phyloP scores from a whole-genome alignment of 2,888 invertebrate genomes.

The Panzeria rudis region DNA sequence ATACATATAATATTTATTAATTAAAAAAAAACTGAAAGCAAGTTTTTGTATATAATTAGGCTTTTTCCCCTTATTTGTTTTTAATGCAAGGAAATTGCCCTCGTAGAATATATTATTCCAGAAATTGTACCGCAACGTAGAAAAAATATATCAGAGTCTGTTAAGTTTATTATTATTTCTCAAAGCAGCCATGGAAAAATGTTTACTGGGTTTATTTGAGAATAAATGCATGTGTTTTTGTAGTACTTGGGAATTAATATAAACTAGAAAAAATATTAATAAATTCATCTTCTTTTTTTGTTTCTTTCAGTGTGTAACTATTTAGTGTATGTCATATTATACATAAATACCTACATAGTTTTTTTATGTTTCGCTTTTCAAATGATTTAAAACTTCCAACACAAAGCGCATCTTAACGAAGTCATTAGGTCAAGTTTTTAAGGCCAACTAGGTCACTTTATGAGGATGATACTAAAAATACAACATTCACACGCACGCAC shows the following conservation, averaged over 20 bases:
- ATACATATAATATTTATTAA: too few relatives aligned
- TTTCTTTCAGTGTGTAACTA: conserved; percentile 29
- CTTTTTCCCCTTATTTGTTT: too few relatives aligned
- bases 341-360: not conserved
- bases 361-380: conserved; percentile 37
- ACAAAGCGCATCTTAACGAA: conserved; percentile 73
- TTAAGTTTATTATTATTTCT: too few relatives aligned
- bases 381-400: conserved; percentile 69
- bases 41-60: too few relatives aligned
- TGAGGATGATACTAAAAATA: conserved; percentile 47
- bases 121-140: too few relatives aligned
- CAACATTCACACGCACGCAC: conserved; percentile 27
- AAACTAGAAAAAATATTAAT: conserved; percentile 51
- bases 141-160: too few relatives aligned
- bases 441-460: conserved; percentile 73
- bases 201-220: not conserved
- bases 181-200: not conserved
- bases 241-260: conserved; percentile 1
- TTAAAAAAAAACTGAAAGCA: too few relatives aligned
- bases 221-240: not conserved
- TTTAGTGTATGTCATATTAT: conserved; percentile 42
- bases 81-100: too few relatives aligned
- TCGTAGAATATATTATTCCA: too few relatives aligned
- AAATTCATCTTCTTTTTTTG: conserved; percentile 27
- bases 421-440: conserved; percentile 75